A percentile compares a stretch with the other conserved stretches of the same genome.
Conservation (phyloP, 1,140 invertebrate genomes). For the Ostrea edulis region DNA sequence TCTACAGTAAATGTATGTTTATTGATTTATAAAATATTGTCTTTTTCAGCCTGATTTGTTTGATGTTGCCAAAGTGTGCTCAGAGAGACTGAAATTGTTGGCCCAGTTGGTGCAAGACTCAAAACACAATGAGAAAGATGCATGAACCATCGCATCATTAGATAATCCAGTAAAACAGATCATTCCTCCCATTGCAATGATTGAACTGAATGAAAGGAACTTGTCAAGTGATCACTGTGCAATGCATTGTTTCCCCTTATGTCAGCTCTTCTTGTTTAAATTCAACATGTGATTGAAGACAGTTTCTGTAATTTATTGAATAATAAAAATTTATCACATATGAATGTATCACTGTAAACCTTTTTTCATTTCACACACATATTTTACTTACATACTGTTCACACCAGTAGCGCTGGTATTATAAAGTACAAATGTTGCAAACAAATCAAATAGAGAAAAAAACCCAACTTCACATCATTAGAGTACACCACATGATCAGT, state of each 20-base stretch:
- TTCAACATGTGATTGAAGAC: neutral
- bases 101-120: neutral
- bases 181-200: no score
- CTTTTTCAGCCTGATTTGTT: conserved; percentile 71
- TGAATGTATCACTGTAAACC: conserved; percentile 1
- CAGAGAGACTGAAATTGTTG: conserved; percentile 65
- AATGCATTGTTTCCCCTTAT: no score
- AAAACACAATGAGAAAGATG: neutral
- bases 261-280: no score
- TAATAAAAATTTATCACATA: conserved; percentile 21
- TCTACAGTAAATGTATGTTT: neutral
- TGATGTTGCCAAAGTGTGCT: conserved; percentile 69
- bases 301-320: conserved; percentile 9
- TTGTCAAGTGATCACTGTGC: no score
- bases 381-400: neutral
- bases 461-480: conserved; percentile 6
- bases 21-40: conserved; percentile 16
- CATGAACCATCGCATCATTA: neutral
- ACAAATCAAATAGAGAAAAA: neutral
- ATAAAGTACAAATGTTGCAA: neutral
- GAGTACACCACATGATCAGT: conserved; percentile 15
- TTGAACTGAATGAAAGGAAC: no score
- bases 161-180: neutral
- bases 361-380: neutral
- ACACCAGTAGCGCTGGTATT: neutral